Evolutionary conservation across 2,797 vertebrate species (phyloP), one percentile per base, ranked within the genome.

Genomic region (Austrolebias charrua): DNA sequence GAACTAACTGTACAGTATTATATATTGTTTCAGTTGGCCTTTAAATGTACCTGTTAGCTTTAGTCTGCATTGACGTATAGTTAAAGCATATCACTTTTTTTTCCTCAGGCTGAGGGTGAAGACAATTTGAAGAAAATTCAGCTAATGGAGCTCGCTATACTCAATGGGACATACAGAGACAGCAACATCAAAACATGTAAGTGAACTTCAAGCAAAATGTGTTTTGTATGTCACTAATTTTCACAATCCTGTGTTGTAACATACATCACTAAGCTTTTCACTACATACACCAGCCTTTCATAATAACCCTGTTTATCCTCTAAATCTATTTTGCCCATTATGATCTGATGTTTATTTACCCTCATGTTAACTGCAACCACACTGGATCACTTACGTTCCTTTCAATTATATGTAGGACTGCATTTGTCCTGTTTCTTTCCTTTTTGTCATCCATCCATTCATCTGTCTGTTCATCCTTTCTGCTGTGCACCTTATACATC

Each of bases 71-170:
- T 57, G 50, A 60, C 63, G 44, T 28, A 62, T 40, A 60, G 38
- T 13, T 24, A 29, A 46, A n/a, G 63, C 63, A 57, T 80, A 31
- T 12, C 38, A 28, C 55, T 55, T 54, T 44, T 51, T 48, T 49
- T 63, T 43, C 35, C 38, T 10, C 83, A 94, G 93, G 93, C 93
- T 14, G 93, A 94, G 76, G 93, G 93, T 53, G 93, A 94, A 75
- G 93, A 94, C 81, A 94, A 94, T 77, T 90, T 94, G 84, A 94
- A 94, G 90, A 94, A 94, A 87, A 94, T 94, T 91, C 93, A 94
- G 82, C 87, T 94, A 76, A 94, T 94, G 93, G 93, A 94, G 78
- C 83, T 94, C 5, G 93, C 93, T 8, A 94, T 94, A 65, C 90
- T 94, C 43, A 94, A 94, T 38, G 93, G 93, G 75, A 94, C 93